Evolutionary conservation across 92 coral and sea anemone genomes (phyloP), one percentile per base, ranked within the genome.

Genomic region (Heliopora coerulea): DNA sequence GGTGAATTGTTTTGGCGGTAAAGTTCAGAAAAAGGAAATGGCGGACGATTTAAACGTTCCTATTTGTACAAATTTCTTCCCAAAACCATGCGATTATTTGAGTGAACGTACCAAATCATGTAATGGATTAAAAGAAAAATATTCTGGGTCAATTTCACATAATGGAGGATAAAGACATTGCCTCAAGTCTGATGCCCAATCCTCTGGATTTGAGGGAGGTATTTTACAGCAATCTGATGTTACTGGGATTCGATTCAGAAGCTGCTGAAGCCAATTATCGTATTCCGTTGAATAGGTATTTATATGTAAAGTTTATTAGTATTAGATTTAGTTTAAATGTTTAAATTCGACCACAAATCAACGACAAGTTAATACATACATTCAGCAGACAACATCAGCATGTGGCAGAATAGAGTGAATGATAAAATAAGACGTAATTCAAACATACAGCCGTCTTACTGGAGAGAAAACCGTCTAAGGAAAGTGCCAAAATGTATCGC

Each of bases 221-320:
- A 59, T 82, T 89, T 54, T 95, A 83, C 65, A 95, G 87, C 10
- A 95, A 95, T 73, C 79, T 95, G 75, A 67, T 95, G 81, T 83
- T 95, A 82, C 73, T 95, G 85, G 95, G 87, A n/a, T 95, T 90
- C 61, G 91, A 95, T 54, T 87, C 91, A 19, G 95, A 72, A 62
- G 88, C 91, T n/a, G 85, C 87, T 84, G 96, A 90, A 81, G 82
- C 96, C 27, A 95, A 91, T 56, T 88, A 87, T 78, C 78, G 91
- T 79, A 91, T 90, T 20, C 95, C 91, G 42, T 90, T 95, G 77
- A 95, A 88, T 81, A 91, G 99, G 99, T 95, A 68, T 60, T 2
- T 46, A 8, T 46, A n/a, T n/a, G n/a, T n/a, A n/a, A n/a, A n/a
- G n/a, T n/a, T n/a, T n/a, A n/a, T n/a, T n/a, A n/a, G n/a, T n/a